Evolutionary conservation across 2,113 vertebrate genomes (phyloP).

Genomic region (Nannospalax galili): DNA sequence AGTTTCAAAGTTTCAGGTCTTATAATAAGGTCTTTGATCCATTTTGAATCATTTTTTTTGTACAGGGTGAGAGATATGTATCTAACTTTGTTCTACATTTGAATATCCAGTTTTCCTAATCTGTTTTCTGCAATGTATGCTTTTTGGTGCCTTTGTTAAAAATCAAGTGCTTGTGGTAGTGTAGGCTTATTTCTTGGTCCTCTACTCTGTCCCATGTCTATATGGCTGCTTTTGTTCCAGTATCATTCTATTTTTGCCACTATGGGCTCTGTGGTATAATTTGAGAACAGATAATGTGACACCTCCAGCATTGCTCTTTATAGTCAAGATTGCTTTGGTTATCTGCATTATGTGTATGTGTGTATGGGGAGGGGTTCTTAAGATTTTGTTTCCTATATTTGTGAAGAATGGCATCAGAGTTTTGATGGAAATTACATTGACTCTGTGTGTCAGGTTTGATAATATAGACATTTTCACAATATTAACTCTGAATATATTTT

Average conservation of each 20-base stretch:
- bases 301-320: not conserved
- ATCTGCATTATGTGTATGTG: too few relatives aligned
- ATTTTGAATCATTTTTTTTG: not conserved
- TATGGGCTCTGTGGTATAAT: not conserved
- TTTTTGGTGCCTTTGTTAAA: not conserved
- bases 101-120: not conserved
- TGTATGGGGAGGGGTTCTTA: not conserved
- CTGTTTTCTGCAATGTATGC: not conserved
- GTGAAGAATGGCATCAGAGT: not conserved
- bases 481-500: not conserved
- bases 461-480: not conserved
- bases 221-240: not conserved
- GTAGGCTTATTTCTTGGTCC: not conserved
- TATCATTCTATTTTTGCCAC: too few relatives aligned
- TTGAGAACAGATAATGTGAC: not conserved
- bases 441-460: not conserved
- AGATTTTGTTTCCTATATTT: not conserved
- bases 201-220: not conserved
- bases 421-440: not conserved
- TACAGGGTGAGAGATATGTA: not conserved
- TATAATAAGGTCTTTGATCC: not conserved
- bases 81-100: not conserved
- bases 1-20: not conserved
- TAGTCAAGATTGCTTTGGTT: not conserved
- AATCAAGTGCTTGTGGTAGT: not conserved